phyloP scores from a whole-genome alignment of 1,140 invertebrate genomes.

The Acromyrmex charruanus region DNA sequence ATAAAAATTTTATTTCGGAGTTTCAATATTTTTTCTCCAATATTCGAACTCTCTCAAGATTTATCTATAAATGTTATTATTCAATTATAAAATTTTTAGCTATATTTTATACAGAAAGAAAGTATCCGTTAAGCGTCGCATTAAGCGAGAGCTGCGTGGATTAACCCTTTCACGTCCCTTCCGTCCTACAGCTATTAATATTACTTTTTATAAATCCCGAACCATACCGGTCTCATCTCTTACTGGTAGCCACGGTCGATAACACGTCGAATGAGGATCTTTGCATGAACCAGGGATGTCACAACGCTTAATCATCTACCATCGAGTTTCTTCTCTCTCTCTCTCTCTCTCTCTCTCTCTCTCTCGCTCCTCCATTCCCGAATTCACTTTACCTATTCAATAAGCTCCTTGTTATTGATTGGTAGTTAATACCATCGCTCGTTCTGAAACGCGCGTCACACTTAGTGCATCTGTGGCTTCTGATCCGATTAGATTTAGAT shows the following conservation, averaged over 20 bases:
- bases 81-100: slow-evolving; percentile 26
- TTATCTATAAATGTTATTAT: slow-evolving; percentile 30
- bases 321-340: slow-evolving; percentile 7
- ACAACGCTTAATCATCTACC: slow-evolving; percentile 38
- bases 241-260: not conserved
- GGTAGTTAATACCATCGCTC: slow-evolving; percentile 41
- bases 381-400: slow-evolving; percentile 58
- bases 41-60: not conserved
- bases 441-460: not conserved
- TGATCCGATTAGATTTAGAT: slow-evolving; percentile 24
- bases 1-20: not conserved
- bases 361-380: not conserved
- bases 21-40: not conserved
- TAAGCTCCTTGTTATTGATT: slow-evolving; percentile 59
- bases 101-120: not conserved
- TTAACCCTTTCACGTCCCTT: slow-evolving; percentile 23
- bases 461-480: slow-evolving; percentile 17
- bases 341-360: not conserved
- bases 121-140: not conserved
- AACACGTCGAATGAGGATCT: slow-evolving; percentile 42
- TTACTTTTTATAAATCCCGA: slow-evolving; percentile 76
- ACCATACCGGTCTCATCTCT: not conserved
- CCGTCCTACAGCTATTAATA: slow-evolving; percentile 73
- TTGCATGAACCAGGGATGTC: slow-evolving; percentile 13
- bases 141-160: slow-evolving; percentile 24